Conservation (phyloP, 64 coral and sea anemone genomes). For the Acropora yongei region DNA sequence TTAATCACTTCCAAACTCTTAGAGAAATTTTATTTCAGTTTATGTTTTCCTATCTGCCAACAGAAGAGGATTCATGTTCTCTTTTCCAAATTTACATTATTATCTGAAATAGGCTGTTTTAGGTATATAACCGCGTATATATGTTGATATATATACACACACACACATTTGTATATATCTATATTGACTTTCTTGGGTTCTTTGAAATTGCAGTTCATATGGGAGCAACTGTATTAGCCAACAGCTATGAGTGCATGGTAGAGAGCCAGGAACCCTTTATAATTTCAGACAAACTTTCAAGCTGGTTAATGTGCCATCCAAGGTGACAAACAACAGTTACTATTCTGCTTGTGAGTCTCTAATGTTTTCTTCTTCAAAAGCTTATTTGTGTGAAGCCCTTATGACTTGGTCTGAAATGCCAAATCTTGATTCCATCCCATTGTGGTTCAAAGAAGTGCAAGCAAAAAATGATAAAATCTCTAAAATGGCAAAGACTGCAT, state of each 20-base stretch:
- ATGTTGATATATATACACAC: too few species aligned
- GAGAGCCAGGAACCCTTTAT: constrained; percentile 53
- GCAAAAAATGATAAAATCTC: neutral
- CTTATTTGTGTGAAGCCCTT: constrained; percentile 56
- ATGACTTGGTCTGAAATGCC: constrained; percentile 17
- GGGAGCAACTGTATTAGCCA: constrained; percentile 65
- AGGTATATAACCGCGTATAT: too few species aligned
- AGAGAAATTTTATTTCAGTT: neutral
- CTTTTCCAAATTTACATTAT: neutral
- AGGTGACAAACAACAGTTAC: constrained; percentile 14
- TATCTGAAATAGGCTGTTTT: neutral
- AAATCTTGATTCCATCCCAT: neutral
- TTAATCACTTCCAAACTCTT: neutral
- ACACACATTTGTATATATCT: neutral
- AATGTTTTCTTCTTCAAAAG: constrained; percentile 60
- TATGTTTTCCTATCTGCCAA: neutral
- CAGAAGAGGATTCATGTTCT: neutral
- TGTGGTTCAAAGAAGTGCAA: neutral
- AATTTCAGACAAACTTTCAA: constrained; percentile 51
- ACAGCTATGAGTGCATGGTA: constrained; percentile 22
- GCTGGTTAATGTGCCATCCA: constrained; percentile 29
- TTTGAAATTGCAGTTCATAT: constrained; percentile 31
- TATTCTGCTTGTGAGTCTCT: constrained; percentile 31
- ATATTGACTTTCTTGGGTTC: neutral
- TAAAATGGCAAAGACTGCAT: neutral